These are phyloP conservation scores for Nesidiocoris tenuis DNA, from an alignment of 2,888 invertebrate species.

Conservation along the genomic window DNA sequence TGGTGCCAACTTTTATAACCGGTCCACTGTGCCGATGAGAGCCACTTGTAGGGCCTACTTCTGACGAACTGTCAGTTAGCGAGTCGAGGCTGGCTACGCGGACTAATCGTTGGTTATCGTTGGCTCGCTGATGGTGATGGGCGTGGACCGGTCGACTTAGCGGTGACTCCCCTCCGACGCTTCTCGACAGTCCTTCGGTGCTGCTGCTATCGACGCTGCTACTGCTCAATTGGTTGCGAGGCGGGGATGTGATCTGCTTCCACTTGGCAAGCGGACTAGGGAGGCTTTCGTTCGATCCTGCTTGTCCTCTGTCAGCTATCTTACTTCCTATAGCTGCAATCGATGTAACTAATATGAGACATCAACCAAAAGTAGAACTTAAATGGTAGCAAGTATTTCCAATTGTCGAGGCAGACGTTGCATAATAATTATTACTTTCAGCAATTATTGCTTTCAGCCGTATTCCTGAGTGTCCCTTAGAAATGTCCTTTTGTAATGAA, in stretches of 20 bases:
- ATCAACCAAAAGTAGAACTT: too few species aligned
- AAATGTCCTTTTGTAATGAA: too few species aligned
- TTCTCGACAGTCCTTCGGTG: slow-evolving; percentile 3
- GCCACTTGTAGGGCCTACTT: slow-evolving; percentile 9
- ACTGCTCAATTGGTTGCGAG: slow-evolving; percentile 12
- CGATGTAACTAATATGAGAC: background rate
- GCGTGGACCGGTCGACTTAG: background rate
- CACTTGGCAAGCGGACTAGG: slow-evolving; percentile 42
- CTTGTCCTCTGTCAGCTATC: slow-evolving; percentile 48
- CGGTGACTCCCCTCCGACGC: slow-evolving; percentile 9
- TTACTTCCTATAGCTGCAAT: slow-evolving; percentile 48
- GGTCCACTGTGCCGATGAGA: background rate
- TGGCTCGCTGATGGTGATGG: background rate
- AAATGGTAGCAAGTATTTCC: too few species aligned
- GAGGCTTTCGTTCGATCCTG: slow-evolving; percentile 41
- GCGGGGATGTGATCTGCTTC: slow-evolving; percentile 44
- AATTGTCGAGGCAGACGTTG: too few species aligned
- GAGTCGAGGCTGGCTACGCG: slow-evolving; percentile 33
- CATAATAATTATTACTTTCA: too few species aligned
- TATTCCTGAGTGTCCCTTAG: too few species aligned
- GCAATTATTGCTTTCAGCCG: too few species aligned
- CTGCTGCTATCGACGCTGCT: slow-evolving; percentile 31
- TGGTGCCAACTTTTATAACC: background rate
- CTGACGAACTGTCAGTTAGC: slow-evolving; percentile 29
- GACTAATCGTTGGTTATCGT: background rate